Evolutionary conservation across 2,113 vertebrate genomes (phyloP), one percentile per base, ranked within the genome.

Genomic region (Trichomycterus rosablanca): DNA sequence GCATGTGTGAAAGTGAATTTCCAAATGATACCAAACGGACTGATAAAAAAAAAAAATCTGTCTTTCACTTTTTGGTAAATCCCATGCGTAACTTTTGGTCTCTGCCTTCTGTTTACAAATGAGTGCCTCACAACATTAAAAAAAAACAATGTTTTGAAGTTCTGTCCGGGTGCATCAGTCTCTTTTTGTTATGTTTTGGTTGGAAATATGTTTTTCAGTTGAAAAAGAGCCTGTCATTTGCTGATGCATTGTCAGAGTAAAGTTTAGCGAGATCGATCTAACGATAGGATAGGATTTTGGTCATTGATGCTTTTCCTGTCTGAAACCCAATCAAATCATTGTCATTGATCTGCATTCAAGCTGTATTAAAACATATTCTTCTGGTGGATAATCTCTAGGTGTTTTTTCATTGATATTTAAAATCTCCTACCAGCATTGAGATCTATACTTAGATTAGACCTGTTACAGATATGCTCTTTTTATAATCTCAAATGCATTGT

Each of bases 341-440:
- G n/a, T 67, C 42, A 37, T 2, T 48, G 43, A 48, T 66, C 63
- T 63, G 64, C 37, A 67, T 63, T 67, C 54, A 67, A 59, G 64
- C 53, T 72, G 59, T 53, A 67, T 72, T 67, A 72, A 72, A 72
- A 48, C 61, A 59, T 62, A 72, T 72, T 63, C 66, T 67, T 72
- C 58, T n/a, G n/a, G n/a, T 67, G 49, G 26, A 19, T 51, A n/a
- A 4, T 39, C 8, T 39, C 35, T 37, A 18, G 19, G 14, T 53
- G 8, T 56, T 43, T 42, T 50, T 50, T 46, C 16, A n/a, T 35
- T 51, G 15, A 7, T 5, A 6, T n/a, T n/a, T n/a, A n/a, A n/a
- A n/a, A n/a, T n/a, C n/a, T n/a, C n/a, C n/a, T n/a, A n/a, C n/a
- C n/a, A n/a, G n/a, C n/a, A n/a, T n/a, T n/a, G n/a, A n/a, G n/a